Evolutionary conservation across 2,113 vertebrate species (phyloP), one percentile per base, ranked within the genome.

Genomic region (Hepsetus odoe): DNA sequence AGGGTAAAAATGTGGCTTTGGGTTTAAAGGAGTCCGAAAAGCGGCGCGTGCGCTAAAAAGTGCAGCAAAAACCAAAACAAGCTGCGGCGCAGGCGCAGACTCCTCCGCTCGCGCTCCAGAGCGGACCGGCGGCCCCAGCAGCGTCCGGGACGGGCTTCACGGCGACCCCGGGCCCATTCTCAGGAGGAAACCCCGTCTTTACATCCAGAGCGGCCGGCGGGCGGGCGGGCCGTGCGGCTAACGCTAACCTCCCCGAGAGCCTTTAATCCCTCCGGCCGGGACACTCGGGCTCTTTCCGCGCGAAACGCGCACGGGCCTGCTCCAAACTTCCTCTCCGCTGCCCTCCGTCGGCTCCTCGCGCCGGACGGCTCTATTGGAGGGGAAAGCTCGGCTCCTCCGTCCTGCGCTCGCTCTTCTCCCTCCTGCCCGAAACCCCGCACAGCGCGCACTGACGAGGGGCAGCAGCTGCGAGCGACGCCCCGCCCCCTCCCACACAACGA

Each of bases 401-500:
- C 55, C 80, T 77, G 69, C 20, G 67, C 28, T 73, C 72, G 51
- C 66, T 75, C 65, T 70, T n/a, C 49, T 66, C 62, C 64, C 75
- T 70, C 42, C 62, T 71, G 38, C 56, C 64, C 44, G 53, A 24
- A 55, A 55, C 62, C 67, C 74, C 58, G 73, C 62, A 67, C 72
- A 66, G 72, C 61, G 70, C 42, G 55, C 28, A 46, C 76, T 84
- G 83, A 88, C 82, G 87, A 84, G 79, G 71, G 44, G 77, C 74
- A 81, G 87, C 87, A 88, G 85, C 87, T 86, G 87, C 82, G 78
- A 84, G 18, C 18, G 74, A 30, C 9, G 38, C 83, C 30, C 83
- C 78, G 75, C 83, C 80, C 61, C 28, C 61, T 30, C 59, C n/a
- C 33, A 33, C n/a, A 7, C 4, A n/a, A 20, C n/a, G 2, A 32